Evolutionary conservation across 2,888 invertebrate species (phyloP), one percentile per base, ranked within the genome.

Genomic region (Pristionchus mayeri): DNA sequence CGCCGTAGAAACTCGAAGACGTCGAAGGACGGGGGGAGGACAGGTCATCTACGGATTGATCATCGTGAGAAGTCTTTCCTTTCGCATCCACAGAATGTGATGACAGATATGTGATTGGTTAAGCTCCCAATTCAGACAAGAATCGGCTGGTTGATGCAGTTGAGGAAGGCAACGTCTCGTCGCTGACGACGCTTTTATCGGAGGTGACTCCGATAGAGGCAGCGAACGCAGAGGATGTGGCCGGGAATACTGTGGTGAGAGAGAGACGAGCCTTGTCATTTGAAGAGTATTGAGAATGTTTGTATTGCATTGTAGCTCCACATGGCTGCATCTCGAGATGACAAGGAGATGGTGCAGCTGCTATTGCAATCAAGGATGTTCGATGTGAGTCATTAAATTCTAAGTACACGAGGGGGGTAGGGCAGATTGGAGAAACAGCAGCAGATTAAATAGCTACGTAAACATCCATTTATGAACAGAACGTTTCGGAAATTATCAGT

Each of bases 311-410:
- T 79, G 30, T 13, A 79, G 79, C 37, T 79, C 13, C 79, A 79
- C 54, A 79, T 79, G 52, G 79, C 79, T 37, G 79, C 54, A 2
- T n/a, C 79, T 4, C 30, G 79, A n/a, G 79, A 79, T n/a, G 79
- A 79, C 54, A 79, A 79, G 54, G 79, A 54, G 37, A n/a, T 37
- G 54, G 79, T 79, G 24, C 7, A 54, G 30, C 11, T 24, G n/a
- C 54, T 79, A n/a, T n/a, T 79, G 34, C 30, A 54, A 3, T 79
- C 79, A 34, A 54, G 34, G 24, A 52, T 79, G 54, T 79, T 79
- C 21, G 79, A 79, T 50, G 79, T 79, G 24, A 34, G 79, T 37
- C 3, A 1, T 16, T 27, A n/a, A n/a, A n/a, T n/a, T n/a, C n/a
- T n/a, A n/a, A n/a, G n/a, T n/a, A n/a, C n/a, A n/a, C n/a, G n/a